Percentiles rank a stretch among this genome's conserved stretches.
Evolutionary conservation across 2,113 vertebrate species (phyloP).

Genomic region (Petaurus breviceps): DNA sequence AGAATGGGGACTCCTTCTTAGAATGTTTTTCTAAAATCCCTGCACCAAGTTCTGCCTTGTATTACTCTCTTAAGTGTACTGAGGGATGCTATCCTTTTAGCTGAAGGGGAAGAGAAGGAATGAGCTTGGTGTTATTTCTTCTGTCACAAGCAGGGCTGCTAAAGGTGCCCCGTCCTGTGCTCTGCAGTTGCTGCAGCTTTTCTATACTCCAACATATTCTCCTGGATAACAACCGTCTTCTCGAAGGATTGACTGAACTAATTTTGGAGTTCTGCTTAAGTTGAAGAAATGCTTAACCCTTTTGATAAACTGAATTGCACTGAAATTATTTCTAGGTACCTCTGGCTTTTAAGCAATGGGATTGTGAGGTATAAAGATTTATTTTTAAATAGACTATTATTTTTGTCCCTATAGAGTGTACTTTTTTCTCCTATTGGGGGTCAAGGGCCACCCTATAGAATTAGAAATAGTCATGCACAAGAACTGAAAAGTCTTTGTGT

Average conservation of each 20-base stretch:
- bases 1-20: neutral
- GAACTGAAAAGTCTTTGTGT: slow-evolving; percentile 1
- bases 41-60: neutral
- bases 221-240: neutral
- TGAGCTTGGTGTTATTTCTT: neutral
- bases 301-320: neutral
- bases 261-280: neutral
- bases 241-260: neutral
- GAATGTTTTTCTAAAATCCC: neutral
- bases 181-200: neutral
- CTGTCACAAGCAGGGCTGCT: neutral
- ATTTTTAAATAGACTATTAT: neutral
- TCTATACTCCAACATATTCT: neutral
- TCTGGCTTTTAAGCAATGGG: neutral
- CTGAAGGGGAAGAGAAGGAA: neutral
- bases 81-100: neutral
- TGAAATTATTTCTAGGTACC: neutral
- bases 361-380: neutral
- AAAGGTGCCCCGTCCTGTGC: neutral
- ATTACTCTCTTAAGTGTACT: neutral
- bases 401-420: neutral
- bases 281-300: neutral
- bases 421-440: neutral
- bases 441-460: neutral
- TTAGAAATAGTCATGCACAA: neutral